A percentile compares a stretch with the other conserved stretches of the same genome.
These are phyloP conservation scores for Threskiornis aethiopicus DNA, from an alignment of 2,797 vertebrate species.

Conservation along the genomic window DNA sequence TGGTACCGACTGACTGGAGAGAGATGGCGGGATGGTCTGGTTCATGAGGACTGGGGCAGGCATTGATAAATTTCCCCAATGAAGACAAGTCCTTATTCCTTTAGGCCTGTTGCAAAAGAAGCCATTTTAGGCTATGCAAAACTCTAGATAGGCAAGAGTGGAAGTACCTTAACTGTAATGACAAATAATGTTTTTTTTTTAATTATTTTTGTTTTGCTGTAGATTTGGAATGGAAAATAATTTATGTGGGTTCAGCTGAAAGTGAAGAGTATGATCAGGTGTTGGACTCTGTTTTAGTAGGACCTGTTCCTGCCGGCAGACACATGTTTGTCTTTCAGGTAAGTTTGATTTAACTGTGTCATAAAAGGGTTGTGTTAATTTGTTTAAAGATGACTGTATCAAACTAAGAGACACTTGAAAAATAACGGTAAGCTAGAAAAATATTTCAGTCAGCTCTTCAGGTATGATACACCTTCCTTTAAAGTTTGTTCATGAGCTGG, in stretches of 20 bases:
- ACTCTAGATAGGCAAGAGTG: neutral
- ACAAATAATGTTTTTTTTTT: neutral
- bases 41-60: neutral
- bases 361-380: neutral
- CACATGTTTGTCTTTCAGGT: conserved; percentile 86
- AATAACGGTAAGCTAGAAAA: neutral
- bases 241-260: conserved; percentile 82
- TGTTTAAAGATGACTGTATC: neutral
- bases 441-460: neutral
- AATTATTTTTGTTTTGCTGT: conserved; percentile 39
- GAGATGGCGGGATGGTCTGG: neutral
- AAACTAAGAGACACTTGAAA: neutral
- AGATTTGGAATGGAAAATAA: conserved; percentile 85
- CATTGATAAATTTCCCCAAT: neutral
- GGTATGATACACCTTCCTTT: neutral
- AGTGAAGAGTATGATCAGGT: conserved; percentile 82
- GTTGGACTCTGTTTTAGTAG: conserved; percentile 82
- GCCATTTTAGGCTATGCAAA: neutral
- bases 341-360: conserved; percentile 49
- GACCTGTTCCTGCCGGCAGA: conserved; percentile 81
- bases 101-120: neutral
- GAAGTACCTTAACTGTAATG: neutral
- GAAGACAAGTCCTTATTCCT: neutral
- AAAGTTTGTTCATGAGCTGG: neutral
- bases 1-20: neutral